Base-by-base conservation (phyloP, 1,140 invertebrate genomes). In the Propsilocerus akamusi region DNA sequence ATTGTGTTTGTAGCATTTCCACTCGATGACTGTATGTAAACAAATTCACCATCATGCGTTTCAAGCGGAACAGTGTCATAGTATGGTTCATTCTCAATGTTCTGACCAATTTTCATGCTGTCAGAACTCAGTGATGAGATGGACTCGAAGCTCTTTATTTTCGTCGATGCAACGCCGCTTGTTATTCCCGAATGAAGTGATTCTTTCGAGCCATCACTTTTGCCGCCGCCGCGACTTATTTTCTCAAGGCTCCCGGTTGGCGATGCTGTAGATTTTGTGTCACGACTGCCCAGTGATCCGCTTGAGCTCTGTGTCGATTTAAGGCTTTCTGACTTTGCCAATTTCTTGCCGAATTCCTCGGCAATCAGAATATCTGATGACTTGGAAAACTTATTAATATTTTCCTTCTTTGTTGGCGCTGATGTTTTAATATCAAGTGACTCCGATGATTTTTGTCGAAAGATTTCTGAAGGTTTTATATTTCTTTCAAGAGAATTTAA, bases 31-130 rank as follows among this genome's bases (percentile, higher is more conserved):
- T 81, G 78, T 47, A 81, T 77, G 60, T 81, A 79, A 54, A 81
- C 79, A 63, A 85, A 83, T 66, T 87, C 84, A 34, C 78, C 80
- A 56, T 83, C 81, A 56, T 73, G 72, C 53, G 77, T 75, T 59
- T 87, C 84, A 46, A 80, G 68, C 2, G 84, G 81, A 30, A 88
- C 84, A 51, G 81, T 81, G 66, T 88, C 84, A 56, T 88, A 88
- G 57, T 84, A 84, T 5, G 81, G 83, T 61, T 88, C 84, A 55
- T 80, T 61, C 37, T 65, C 63, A n/a, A 56, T 47, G 30, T 56
- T 58, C 50, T 60, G 59, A 34, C 56, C 53, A 28, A 53, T 56
- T 51, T 65, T 63, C 30, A 58, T 58, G 52, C 63, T 60, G 47
- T 65, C 63, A 26, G 63, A 65, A 26, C 72, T 74, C 10, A 76